Evolutionary conservation across 2,888 invertebrate genomes (phyloP).

Genomic region (Lamellibrachia satsuma): DNA sequence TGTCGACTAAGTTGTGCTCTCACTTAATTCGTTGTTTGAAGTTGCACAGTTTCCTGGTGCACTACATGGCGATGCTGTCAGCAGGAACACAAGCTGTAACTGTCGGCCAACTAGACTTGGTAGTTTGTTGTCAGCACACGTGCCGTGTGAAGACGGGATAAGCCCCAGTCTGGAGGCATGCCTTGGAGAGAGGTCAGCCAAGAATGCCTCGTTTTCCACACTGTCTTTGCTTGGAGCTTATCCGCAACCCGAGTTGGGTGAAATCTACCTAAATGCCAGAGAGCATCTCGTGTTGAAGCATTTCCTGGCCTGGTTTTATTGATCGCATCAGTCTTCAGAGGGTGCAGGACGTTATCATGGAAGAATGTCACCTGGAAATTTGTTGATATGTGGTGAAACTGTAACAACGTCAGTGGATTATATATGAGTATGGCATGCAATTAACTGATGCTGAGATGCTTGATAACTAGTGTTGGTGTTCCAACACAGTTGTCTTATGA

Average conservation of each 20-base stretch:
- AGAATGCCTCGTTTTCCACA: not conserved
- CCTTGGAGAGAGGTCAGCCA: not conserved
- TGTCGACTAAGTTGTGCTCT: not conserved
- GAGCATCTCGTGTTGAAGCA: not conserved
- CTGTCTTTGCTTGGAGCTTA: not conserved
- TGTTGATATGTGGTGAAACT: not conserved
- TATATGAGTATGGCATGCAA: not conserved
- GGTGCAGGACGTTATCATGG: not conserved
- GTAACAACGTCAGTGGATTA: not conserved
- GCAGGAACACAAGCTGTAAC: not conserved
- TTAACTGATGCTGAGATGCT: not conserved
- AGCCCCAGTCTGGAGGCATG: not conserved
- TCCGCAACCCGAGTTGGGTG: not conserved
- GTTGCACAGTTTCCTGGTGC: not conserved
- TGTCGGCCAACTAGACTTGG: not conserved
- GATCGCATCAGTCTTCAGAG: not conserved
- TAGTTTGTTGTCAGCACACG: not conserved
- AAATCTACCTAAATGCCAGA: not conserved
- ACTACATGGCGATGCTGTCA: not conserved
- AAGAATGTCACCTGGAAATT: not conserved
- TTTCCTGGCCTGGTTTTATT: slow-evolving; percentile 17
- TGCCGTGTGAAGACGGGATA: not conserved
- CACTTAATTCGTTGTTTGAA: not conserved
- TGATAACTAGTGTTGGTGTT: not conserved
- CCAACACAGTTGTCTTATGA: no score